Base-by-base conservation (phyloP, 92 coral and sea anemone species). In the Umimayanthus chanpuru region DNA sequence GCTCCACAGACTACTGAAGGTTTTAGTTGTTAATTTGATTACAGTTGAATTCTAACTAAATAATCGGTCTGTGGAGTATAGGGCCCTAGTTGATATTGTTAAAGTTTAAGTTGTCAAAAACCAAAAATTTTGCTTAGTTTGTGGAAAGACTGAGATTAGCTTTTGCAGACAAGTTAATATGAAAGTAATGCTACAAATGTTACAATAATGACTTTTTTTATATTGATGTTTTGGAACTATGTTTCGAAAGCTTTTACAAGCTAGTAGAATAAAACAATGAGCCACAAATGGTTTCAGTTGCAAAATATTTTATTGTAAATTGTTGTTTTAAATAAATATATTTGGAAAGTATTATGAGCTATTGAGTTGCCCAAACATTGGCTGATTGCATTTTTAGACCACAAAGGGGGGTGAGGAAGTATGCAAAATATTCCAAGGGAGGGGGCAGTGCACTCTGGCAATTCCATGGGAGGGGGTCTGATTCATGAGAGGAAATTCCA, bases 361-460 rank as follows among this genome's bases (percentile, higher is more conserved):
- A 76, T 40, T 4, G 80, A 76, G 80, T 41, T 76, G 80, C 80
- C 6, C 80, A 43, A 77, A 77, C 38, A 44, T 77, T 77, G 81
- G 81, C 81, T 44, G 81, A 47, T 77, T 77, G 81, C 64, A 77
- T 77, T 77, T 77, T 44, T 77, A 43, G 65, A 77, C 81, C 81
- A 77, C 38, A 77, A 44, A 47, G 15, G n/a, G 49, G 79, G 53
- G 49, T 73, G 77, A 4, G 77, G 78, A 73, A 36, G 78, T 73
- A 20, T 30, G n/a, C 78, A 73, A 73, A 73, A 73, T 73, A 32
- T 73, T 73, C 49, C 78, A 73, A 73, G 78, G 58, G 58, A 18
- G 80, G 58, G 55, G 32, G 58, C 80, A 41, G 30, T 43, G 55
- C 11, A 41, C 5, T 75, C 55, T 76, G 41, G 80, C 61, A 76